Conservation (phyloP, 1,140 invertebrate genomes). For the Neuroterus valhalla region DNA sequence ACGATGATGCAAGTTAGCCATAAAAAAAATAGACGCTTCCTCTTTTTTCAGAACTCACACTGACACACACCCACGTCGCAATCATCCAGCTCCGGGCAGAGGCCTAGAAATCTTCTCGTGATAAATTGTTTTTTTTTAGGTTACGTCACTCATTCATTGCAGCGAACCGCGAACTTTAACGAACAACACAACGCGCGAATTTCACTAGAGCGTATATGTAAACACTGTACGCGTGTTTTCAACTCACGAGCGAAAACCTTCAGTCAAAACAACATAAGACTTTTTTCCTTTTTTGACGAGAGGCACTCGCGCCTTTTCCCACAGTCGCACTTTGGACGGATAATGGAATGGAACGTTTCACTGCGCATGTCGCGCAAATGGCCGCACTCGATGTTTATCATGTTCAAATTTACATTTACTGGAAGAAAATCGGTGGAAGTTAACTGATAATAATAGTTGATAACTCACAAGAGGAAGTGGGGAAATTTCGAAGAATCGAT, state of each 20-base stretch:
- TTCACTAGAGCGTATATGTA: background rate
- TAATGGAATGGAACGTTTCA: too few relatives aligned
- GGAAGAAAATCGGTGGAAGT: too few relatives aligned
- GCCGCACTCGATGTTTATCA: too few relatives aligned
- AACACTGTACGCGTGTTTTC: conserved; percentile 9
- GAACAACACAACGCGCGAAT: conserved; percentile 6
- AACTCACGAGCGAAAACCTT: background rate
- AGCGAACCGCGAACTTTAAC: conserved; percentile 22
- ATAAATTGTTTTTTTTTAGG: conserved; percentile 48
- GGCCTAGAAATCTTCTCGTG: conserved; percentile 25
- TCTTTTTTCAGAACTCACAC: background rate
- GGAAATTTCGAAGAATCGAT: too few relatives aligned
- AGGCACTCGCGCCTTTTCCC: too few relatives aligned
- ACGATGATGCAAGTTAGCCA: background rate
- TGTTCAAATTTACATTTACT: too few relatives aligned
- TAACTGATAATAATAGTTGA: too few relatives aligned
- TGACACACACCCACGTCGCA: background rate
- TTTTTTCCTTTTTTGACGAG: background rate
- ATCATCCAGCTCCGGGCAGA: background rate
- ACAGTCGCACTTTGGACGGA: too few relatives aligned
- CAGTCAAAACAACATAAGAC: conserved; percentile 17
- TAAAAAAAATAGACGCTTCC: background rate
- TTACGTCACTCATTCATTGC: conserved; percentile 58
- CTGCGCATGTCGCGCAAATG: too few relatives aligned
- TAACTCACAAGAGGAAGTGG: too few relatives aligned